Evolutionary conservation across 2,113 vertebrate genomes (phyloP).

Genomic region (Todiramphus saurophagus): DNA sequence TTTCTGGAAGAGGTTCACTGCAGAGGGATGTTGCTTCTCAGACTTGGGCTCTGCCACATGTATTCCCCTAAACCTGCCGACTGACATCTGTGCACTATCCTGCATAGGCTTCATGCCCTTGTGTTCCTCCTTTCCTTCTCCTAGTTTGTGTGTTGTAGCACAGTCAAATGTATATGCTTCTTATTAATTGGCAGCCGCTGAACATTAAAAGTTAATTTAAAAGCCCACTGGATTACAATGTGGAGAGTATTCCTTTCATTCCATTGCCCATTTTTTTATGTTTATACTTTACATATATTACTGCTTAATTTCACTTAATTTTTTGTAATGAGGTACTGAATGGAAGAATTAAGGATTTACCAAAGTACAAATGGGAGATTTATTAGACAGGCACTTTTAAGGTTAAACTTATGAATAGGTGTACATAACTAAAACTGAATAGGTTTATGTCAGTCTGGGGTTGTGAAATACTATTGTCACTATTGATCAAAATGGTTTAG

Average conservation of each 20-base stretch:
- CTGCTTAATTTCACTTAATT: background rate
- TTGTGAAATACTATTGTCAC: background rate
- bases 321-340: background rate
- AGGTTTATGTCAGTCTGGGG: background rate
- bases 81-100: background rate
- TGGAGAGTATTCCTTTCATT: constrained; percentile 17
- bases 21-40: background rate
- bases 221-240: background rate
- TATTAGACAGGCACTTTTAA: background rate
- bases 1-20: background rate
- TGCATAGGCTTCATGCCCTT: background rate
- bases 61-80: background rate
- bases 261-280: constrained; percentile 29
- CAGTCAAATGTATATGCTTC: background rate
- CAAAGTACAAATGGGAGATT: background rate
- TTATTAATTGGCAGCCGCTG: background rate
- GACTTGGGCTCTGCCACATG: background rate
- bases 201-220: constrained; percentile 33
- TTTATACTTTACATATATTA: constrained; percentile 36
- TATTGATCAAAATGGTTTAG: background rate
- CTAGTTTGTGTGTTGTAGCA: background rate
- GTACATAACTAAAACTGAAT: background rate
- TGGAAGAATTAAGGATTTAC: background rate
- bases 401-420: background rate
- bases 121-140: background rate